Evolutionary conservation across 2,113 vertebrate genomes (phyloP).

Genomic region (Colius striatus): DNA sequence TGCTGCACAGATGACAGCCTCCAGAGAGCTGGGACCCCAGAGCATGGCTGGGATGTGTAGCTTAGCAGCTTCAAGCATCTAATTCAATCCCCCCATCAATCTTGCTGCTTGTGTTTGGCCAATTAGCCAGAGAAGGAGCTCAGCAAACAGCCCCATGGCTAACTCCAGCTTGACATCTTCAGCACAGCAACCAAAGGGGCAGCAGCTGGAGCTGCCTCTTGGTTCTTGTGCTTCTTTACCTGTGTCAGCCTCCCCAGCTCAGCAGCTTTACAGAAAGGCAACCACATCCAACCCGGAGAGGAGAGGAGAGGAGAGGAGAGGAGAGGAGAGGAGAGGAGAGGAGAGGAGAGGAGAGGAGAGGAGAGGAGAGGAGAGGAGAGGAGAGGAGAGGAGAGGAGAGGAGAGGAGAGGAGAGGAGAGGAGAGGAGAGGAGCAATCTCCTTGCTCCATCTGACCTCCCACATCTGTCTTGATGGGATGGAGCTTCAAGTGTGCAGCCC

Average conservation of each 20-base stretch:
- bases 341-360: no score
- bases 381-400: no score
- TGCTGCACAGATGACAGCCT: not conserved
- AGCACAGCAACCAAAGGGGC: not conserved
- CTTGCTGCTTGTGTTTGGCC: not conserved
- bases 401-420: no score
- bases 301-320: no score
- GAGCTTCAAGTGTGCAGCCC: not conserved
- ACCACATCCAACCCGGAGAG: not conserved
- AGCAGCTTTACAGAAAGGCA: no score
- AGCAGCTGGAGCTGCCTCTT: not conserved
- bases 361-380: no score
- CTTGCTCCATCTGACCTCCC: not conserved
- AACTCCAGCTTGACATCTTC: not conserved
- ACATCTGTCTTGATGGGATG: not conserved
- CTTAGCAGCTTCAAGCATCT: not conserved
- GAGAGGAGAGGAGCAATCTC: no score
- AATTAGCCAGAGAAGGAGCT: not conserved
- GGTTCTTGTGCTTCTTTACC: not conserved
- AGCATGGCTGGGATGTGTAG: not conserved
- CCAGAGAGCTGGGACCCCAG: not conserved
- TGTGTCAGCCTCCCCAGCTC: not conserved
- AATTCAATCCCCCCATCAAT: not conserved
- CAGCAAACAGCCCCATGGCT: not conserved
- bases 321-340: no score